Conservation (phyloP, 64 coral and sea anemone species). For the Platygyra sinensis region DNA sequence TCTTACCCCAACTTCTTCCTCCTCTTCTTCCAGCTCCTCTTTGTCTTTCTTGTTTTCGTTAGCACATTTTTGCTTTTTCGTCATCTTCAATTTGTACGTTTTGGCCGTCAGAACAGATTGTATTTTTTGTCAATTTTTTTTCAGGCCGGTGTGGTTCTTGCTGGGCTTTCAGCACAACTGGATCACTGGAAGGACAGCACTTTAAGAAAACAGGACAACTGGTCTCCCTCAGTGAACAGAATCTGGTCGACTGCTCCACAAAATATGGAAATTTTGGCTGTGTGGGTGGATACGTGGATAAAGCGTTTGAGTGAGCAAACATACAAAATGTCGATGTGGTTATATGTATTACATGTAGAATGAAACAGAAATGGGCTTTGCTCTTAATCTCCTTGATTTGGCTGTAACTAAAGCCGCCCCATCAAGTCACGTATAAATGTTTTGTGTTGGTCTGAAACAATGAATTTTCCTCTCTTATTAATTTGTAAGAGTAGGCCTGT, state of each 20-base stretch:
- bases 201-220: slow-evolving; percentile 76
- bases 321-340: background rate
- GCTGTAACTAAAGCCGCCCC: no score
- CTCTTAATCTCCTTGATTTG: background rate
- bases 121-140: background rate
- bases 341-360: background rate
- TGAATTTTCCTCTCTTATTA: no score
- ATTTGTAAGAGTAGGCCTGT: no score
- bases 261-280: slow-evolving; percentile 67
- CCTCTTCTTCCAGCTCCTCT: no score
- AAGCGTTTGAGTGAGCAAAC: slow-evolving; percentile 60
- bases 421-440: no score
- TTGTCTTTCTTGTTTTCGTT: no score
- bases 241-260: slow-evolving; percentile 70
- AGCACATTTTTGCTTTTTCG: no score
- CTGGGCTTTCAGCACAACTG: slow-evolving; percentile 79
- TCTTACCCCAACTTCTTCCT: no score
- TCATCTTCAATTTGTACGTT: no score
- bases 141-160: slow-evolving; percentile 73
- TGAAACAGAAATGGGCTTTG: background rate
- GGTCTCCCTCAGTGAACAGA: slow-evolving; percentile 82
- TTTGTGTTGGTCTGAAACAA: no score
- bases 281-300: slow-evolving; percentile 28
- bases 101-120: no score
- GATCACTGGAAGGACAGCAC: slow-evolving; percentile 81